These are phyloP conservation scores for Drosophila yooni DNA, from an alignment of 2,888 invertebrate genomes.

Conservation along the genomic window DNA sequence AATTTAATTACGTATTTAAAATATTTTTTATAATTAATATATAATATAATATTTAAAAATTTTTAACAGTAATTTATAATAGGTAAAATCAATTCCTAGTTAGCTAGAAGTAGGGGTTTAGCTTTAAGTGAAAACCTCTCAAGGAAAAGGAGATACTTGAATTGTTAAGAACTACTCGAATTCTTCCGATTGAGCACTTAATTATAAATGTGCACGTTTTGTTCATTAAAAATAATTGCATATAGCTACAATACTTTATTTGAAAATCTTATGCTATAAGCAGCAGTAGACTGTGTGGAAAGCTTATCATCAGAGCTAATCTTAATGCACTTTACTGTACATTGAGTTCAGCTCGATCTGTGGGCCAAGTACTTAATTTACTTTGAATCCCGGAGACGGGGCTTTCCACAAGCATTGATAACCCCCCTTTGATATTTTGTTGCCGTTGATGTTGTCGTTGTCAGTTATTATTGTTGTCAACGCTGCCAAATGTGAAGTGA, in stretches of 20 bases:
- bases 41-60: not conserved
- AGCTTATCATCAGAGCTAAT: constrained; percentile 23
- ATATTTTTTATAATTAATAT: not conserved
- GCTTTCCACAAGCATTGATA: constrained; percentile 43
- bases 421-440: constrained; percentile 42
- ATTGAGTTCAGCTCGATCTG: constrained; percentile 44
- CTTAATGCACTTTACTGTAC: constrained; percentile 41
- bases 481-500: constrained; percentile 25
- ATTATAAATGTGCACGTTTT: not conserved
- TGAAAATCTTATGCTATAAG: constrained; percentile 33
- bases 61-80: not conserved
- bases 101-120: not conserved
- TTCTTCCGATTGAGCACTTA: not conserved
- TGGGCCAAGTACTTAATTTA: constrained; percentile 35
- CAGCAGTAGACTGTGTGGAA: constrained; percentile 16
- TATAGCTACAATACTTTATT: constrained; percentile 3
- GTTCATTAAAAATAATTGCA: not conserved
- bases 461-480: constrained; percentile 21
- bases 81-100: not conserved
- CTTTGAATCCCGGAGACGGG: constrained; percentile 48
- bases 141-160: not conserved
- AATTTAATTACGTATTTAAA: not conserved
- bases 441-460: constrained; percentile 12
- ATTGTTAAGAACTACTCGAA: not conserved
- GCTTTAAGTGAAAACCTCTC: not conserved